phyloP scores from a whole-genome alignment of 2,113 vertebrate species.

The Montifringilla adamsi region DNA sequence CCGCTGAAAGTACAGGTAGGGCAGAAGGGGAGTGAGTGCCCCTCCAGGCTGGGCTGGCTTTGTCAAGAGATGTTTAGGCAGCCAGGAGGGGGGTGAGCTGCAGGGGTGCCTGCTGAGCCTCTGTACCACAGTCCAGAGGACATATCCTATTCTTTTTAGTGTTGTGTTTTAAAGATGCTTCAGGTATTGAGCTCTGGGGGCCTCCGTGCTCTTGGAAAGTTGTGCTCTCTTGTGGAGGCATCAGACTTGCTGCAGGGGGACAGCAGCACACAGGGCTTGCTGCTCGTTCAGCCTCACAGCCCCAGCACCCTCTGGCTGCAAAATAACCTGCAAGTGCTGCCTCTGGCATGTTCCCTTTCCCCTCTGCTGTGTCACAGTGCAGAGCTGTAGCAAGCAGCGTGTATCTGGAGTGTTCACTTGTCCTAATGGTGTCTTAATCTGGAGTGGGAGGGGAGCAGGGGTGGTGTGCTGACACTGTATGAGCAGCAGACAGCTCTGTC shows the following conservation, averaged over 20 bases:
- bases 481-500: conserved; percentile 24
- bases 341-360: neutral
- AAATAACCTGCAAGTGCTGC: neutral
- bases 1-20: rapidly evolving
- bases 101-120: neutral
- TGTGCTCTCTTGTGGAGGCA: neutral
- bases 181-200: neutral
- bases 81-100: neutral
- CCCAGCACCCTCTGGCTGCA: neutral
- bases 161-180: neutral
- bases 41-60: neutral
- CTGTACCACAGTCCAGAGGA: neutral
- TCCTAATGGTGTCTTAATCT: neutral
- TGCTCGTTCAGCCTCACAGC: rapidly evolving
- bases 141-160: neutral
- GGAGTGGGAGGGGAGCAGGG: neutral
- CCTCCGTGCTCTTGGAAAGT: neutral
- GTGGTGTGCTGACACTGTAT: neutral
- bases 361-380: neutral
- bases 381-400: neutral
- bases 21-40: neutral
- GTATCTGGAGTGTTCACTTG: neutral
- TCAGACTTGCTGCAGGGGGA: neutral
- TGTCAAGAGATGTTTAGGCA: neutral
- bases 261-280: neutral